A percentile compares a stretch with the other conserved stretches of the same genome.
phyloP scores from a whole-genome alignment of 2,797 vertebrate species.

The Crenuchus spilurus region DNA sequence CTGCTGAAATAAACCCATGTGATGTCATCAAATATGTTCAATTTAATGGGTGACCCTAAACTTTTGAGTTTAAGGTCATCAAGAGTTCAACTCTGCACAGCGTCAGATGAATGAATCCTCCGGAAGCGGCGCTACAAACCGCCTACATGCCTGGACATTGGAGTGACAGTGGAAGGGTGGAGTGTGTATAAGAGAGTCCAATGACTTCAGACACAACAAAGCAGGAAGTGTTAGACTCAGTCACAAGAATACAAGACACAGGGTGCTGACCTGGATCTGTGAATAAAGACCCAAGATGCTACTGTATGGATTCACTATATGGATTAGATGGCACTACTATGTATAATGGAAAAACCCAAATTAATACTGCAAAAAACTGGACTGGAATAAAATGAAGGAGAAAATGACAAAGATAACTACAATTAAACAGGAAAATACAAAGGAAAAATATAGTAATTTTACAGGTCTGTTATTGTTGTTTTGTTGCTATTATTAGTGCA shows the following conservation, averaged over 20 bases:
- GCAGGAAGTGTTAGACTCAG: not conserved
- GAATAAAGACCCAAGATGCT: not conserved
- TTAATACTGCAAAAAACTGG: too few species aligned
- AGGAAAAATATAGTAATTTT: too few species aligned
- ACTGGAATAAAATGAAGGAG: too few species aligned
- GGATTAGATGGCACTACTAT: not conserved
- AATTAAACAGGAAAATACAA: too few species aligned
- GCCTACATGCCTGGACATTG: slow-evolving; percentile 11
- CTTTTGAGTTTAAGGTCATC: too few species aligned
- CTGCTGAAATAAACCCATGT: too few species aligned
- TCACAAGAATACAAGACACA: not conserved
- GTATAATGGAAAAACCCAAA: too few species aligned
- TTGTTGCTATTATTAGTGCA: too few species aligned
- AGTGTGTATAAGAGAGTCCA: not conserved
- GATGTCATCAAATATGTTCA: too few species aligned
- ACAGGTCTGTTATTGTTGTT: too few species aligned
- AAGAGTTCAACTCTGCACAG: slow-evolving; percentile 6
- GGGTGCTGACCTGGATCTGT: not conserved
- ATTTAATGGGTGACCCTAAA: too few species aligned
- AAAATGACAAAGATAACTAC: too few species aligned
- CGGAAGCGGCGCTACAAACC: slow-evolving; percentile 1
- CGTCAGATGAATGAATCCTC: slow-evolving; percentile 20
- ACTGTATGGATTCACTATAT: not conserved
- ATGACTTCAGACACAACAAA: not conserved
- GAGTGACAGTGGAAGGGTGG: slow-evolving; percentile 17